Conservation (phyloP, 2,113 vertebrate species). For the Cinclus cinclus region DNA sequence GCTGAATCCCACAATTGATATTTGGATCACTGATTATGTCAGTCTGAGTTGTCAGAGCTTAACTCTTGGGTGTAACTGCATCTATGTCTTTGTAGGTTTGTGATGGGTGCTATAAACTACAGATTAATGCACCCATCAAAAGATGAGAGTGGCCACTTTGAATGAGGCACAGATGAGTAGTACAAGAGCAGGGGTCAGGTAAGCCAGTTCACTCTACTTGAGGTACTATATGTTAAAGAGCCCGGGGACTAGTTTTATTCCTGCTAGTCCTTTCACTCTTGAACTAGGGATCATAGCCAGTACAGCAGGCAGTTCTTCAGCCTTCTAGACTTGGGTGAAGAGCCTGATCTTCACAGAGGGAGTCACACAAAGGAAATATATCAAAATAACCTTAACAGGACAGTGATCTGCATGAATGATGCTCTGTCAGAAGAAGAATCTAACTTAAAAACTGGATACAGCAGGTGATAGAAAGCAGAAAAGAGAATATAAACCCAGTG, state of each 20-base stretch:
- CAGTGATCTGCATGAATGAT: constrained; percentile 46
- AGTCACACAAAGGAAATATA: constrained; percentile 25
- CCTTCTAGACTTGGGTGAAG: constrained; percentile 9
- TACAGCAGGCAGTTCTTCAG: constrained; percentile 8
- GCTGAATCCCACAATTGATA: background rate
- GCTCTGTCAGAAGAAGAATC: constrained; percentile 2
- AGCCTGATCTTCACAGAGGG: constrained; percentile 29
- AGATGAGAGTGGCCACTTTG: background rate
- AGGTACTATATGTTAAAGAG: background rate
- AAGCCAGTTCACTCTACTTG: background rate
- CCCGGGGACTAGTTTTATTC: background rate
- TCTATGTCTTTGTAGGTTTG: background rate
- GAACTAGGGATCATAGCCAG: constrained; percentile 16
- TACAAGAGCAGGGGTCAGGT: background rate
- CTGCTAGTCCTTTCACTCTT: background rate
- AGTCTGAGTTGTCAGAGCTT: background rate
- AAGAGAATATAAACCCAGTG: constrained; percentile 6
- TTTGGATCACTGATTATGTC: background rate
- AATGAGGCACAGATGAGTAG: background rate
- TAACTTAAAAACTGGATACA: constrained; percentile 17
- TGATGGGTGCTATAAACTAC: background rate
- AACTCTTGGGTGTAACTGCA: background rate
- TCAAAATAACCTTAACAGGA: constrained; percentile 45
- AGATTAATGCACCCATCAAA: background rate
- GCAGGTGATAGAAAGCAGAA: constrained; percentile 34